A percentile compares a stretch with the other conserved stretches of the same genome.
These are phyloP conservation scores for Melanotaenia pygmaea DNA, from an alignment of 2,797 vertebrate genomes.

Conservation along the genomic window DNA sequence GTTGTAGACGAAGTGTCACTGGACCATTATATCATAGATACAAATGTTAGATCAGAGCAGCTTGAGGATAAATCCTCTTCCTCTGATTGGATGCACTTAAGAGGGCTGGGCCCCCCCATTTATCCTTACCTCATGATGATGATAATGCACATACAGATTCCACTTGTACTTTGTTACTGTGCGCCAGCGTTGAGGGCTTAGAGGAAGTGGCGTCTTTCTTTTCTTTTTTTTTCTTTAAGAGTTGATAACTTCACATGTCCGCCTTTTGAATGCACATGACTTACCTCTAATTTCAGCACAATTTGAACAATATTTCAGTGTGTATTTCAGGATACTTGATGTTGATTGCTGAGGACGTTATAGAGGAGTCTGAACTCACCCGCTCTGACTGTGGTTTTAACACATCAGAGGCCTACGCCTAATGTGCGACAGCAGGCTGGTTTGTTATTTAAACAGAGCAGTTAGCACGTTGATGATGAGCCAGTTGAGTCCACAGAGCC, in stretches of 20 bases:
- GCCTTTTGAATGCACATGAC: slow-evolving; percentile 58
- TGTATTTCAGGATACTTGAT: slow-evolving; percentile 37
- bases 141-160: slow-evolving; percentile 55
- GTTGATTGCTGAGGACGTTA: slow-evolving; percentile 22
- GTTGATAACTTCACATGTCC: slow-evolving; percentile 42
- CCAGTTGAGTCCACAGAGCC: slow-evolving; percentile 49
- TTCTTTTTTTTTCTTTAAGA: slow-evolving; percentile 21
- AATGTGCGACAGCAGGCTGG: slow-evolving; percentile 26
- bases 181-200: slow-evolving; percentile 21
- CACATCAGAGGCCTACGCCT: slow-evolving; percentile 17
- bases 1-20: slow-evolving; percentile 60
- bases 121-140: slow-evolving; percentile 67
- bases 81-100: slow-evolving; percentile 75
- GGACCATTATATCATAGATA: slow-evolving; percentile 66
- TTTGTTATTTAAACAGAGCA: slow-evolving; percentile 33
- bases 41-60: slow-evolving; percentile 59
- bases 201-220: slow-evolving; percentile 41
- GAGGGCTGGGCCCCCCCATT: slow-evolving; percentile 71
- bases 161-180: slow-evolving; percentile 59
- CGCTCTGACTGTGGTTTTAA: slow-evolving; percentile 38
- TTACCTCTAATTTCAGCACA: slow-evolving; percentile 67
- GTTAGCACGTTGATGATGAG: slow-evolving; percentile 48
- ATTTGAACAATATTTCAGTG: slow-evolving; percentile 35
- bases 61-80: slow-evolving; percentile 49
- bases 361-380: slow-evolving; percentile 33